A percentile compares a stretch with the other conserved stretches of the same genome.
These are phyloP conservation scores for Diaphora mendica DNA, from an alignment of 2,888 invertebrate species.

Conservation along the genomic window DNA sequence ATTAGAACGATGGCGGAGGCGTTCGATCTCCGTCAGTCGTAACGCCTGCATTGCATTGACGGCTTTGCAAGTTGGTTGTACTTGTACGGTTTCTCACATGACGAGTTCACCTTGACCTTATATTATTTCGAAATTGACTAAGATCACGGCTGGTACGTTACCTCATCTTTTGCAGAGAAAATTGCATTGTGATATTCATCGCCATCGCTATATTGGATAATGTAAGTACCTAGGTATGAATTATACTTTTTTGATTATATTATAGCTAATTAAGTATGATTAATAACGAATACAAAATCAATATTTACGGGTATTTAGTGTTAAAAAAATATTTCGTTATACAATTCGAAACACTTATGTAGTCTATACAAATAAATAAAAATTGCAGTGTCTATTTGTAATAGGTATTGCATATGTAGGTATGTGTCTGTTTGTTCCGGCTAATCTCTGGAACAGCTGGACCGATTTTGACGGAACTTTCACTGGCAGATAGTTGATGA, in stretches of 20 bases:
- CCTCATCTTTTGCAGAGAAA: neutral
- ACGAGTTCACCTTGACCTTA: neutral
- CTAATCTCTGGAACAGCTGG: no score
- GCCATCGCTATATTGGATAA: neutral
- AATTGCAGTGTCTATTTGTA: no score
- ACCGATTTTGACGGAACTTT: no score
- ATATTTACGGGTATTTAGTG: neutral
- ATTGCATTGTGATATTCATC: neutral
- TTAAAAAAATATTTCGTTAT: neutral
- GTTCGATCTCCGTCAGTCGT: neutral
- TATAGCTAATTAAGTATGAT: neutral
- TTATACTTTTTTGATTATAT: neutral
- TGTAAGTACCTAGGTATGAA: neutral
- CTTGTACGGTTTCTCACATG: neutral
- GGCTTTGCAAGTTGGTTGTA: neutral
- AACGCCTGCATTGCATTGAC: neutral
- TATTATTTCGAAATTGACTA: neutral
- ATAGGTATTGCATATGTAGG: no score
- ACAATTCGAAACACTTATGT: neutral
- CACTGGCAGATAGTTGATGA: no score
- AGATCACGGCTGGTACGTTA: neutral
- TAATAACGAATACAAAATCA: no score
- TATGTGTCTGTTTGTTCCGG: no score
- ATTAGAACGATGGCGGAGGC: neutral
- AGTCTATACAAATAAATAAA: no score